Conservation (phyloP, 2,113 vertebrate species). For the Elgaria multicarinata region DNA sequence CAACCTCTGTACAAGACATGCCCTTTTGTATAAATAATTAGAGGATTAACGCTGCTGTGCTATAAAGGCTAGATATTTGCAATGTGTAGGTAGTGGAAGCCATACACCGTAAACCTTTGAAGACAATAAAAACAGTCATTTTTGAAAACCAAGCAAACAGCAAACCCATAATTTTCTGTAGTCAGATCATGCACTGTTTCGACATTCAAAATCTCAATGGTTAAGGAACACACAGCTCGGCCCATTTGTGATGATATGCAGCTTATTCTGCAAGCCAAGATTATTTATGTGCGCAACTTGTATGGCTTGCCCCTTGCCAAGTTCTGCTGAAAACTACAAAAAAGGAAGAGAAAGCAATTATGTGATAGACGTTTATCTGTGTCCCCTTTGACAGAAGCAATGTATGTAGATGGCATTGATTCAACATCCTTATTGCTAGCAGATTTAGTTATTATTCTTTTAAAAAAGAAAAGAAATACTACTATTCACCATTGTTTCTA, state of each 20-base stretch:
- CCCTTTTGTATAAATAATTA: slow-evolving; percentile 6
- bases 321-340: neutral
- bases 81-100: slow-evolving; percentile 51
- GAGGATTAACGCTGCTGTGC: slow-evolving; percentile 34
- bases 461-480: slow-evolving; percentile 14
- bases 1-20: slow-evolving; percentile 16
- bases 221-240: neutral
- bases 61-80: slow-evolving; percentile 41
- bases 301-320: neutral
- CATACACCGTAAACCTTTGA: slow-evolving; percentile 39
- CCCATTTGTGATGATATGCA: slow-evolving; percentile 3
- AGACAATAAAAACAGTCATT: slow-evolving; percentile 45
- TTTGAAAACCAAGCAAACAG: slow-evolving; percentile 41
- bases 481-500: slow-evolving; percentile 55
- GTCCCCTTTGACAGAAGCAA: slow-evolving; percentile 21
- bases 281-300: neutral
- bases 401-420: slow-evolving; percentile 23
- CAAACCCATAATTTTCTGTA: slow-evolving; percentile 45
- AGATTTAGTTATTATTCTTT: slow-evolving; percentile 53
- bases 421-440: slow-evolving; percentile 30
- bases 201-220: neutral
- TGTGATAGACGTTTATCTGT: neutral
- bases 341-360: neutral
- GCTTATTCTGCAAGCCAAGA: slow-evolving; percentile 8
- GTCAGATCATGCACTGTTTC: neutral